Conservation (phyloP, 2,797 vertebrate genomes). For the Chelonia mydas region DNA sequence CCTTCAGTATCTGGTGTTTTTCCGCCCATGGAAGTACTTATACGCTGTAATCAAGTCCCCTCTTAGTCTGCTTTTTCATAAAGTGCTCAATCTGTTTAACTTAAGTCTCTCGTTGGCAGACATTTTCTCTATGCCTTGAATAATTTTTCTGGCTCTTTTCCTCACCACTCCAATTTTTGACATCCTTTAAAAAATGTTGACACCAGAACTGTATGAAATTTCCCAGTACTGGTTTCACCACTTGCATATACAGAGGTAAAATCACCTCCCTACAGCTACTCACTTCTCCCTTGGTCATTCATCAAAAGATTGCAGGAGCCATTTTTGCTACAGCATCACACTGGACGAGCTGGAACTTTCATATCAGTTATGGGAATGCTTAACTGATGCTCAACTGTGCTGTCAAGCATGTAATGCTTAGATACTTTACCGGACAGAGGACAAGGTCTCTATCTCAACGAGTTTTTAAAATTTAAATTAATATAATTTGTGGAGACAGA, state of each 20-base stretch:
- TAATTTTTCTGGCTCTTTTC: not conserved
- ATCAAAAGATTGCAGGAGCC: not conserved
- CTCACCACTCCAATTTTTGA: not conserved
- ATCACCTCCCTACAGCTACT: not conserved
- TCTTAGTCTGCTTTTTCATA: not conserved
- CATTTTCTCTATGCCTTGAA: not conserved
- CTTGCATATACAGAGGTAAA: not conserved
- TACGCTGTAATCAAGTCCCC: not conserved
- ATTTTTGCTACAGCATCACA: not conserved
- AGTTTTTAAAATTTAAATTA: not conserved
- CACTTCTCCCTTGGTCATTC: not conserved
- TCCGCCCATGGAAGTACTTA: not conserved
- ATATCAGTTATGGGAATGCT: not conserved
- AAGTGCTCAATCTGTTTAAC: not conserved
- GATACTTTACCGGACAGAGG: not conserved
- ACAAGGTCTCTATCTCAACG: not conserved
- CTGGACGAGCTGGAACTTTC: not conserved
- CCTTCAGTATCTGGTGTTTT: not conserved
- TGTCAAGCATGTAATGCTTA: not conserved
- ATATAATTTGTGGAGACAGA: fast-evolving
- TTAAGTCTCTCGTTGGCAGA: not conserved
- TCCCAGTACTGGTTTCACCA: not conserved
- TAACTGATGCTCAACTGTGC: not conserved
- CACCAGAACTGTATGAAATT: not conserved
- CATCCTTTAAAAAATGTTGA: not conserved